Base-by-base conservation (phyloP, 2,888 invertebrate genomes). In the Brachyopa scutellaris region DNA sequence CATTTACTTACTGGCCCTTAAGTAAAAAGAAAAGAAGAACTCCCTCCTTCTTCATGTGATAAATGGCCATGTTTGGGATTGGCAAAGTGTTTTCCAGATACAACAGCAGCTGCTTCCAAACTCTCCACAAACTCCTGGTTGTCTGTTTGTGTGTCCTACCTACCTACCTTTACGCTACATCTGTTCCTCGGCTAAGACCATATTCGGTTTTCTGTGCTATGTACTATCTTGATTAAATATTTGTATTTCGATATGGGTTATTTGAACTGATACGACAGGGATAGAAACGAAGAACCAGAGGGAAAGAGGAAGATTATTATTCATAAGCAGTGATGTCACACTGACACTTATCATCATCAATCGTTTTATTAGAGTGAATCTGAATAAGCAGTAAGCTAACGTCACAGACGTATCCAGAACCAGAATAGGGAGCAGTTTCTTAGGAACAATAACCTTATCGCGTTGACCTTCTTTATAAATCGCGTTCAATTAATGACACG, bases 231-330 rank as follows among this genome's bases (percentile, higher is more conserved):
- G 72, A 59, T 66, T 77, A 62, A 82, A 82, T 82, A 82, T 82
- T 82, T 82, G 82, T 72, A 59, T 36, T 72, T 59, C 64, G 82
- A 82, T 82, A 82, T 72, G 76, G 82, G 70, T 77, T 82, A 77
- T 82, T 77, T 70, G 77, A 82, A 66, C 66, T 74, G 80, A 76
- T 80, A 80, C 40, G 23, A 42, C 15, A 53, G 38, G 9, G n/a
- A 6, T n/a, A 7, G 15, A 17, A 13, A 17, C 15, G 17, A 11
- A 26, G 47, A 29, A 23, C 19, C 11, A 17, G 11, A 31, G n/a
- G 21, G 26, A 17, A n/a, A 1, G 36, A 36, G 23, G 17, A 45
- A 64, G 47, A 69, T 67, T 73, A 66, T 69, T 42, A 76, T 74
- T 64, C 69, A 74, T 70, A 70, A 70, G 74, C 74, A 76, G 70